These are phyloP conservation scores for Bovichtus diacanthus DNA, from an alignment of 2,797 vertebrate genomes.

Conservation along the genomic window DNA sequence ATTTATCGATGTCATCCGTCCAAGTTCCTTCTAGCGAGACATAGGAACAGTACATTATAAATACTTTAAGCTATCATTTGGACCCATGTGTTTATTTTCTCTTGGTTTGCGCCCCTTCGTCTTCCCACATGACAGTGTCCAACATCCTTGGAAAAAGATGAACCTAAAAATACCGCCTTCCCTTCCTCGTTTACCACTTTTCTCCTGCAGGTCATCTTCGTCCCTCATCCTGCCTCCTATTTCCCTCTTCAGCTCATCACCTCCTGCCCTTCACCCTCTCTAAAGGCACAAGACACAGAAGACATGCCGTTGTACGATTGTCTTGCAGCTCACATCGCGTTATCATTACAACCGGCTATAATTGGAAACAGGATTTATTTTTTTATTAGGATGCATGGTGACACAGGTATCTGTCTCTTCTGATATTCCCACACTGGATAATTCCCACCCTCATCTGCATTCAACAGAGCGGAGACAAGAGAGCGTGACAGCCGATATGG, in stretches of 20 bases:
- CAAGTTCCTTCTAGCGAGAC: slow-evolving; percentile 50
- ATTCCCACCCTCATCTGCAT: slow-evolving; percentile 77
- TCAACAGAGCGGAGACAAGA: slow-evolving; percentile 62
- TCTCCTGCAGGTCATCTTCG: slow-evolving; percentile 27
- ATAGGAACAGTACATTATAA: slow-evolving; percentile 48
- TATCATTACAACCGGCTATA: slow-evolving; percentile 87
- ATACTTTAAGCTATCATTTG: slow-evolving; percentile 57
- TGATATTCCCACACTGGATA: slow-evolving; percentile 86
- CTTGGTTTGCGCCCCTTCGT: slow-evolving; percentile 35
- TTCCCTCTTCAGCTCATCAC: slow-evolving; percentile 26
- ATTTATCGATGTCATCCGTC: slow-evolving; percentile 54
- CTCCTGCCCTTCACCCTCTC: slow-evolving; percentile 28
- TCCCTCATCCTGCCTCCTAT: slow-evolving; percentile 18
- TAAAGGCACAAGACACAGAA: slow-evolving; percentile 57
- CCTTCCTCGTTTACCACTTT: slow-evolving; percentile 27
- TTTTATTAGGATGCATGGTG: slow-evolving; percentile 82
- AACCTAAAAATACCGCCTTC: slow-evolving; percentile 49
- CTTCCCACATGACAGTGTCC: slow-evolving; percentile 48
- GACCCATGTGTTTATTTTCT: slow-evolving; percentile 57
- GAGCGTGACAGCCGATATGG: slow-evolving; percentile 49
- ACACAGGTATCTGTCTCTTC: slow-evolving; percentile 89
- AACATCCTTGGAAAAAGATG: slow-evolving; percentile 46
- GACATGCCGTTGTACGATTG: slow-evolving; percentile 66
- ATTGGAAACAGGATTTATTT: slow-evolving; percentile 90
- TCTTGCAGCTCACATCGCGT: slow-evolving; percentile 79